Percentiles rank a stretch among this genome's conserved stretches.
These are phyloP conservation scores for Piscicola geometra DNA, from an alignment of 2,888 invertebrate genomes.

Conservation along the genomic window DNA sequence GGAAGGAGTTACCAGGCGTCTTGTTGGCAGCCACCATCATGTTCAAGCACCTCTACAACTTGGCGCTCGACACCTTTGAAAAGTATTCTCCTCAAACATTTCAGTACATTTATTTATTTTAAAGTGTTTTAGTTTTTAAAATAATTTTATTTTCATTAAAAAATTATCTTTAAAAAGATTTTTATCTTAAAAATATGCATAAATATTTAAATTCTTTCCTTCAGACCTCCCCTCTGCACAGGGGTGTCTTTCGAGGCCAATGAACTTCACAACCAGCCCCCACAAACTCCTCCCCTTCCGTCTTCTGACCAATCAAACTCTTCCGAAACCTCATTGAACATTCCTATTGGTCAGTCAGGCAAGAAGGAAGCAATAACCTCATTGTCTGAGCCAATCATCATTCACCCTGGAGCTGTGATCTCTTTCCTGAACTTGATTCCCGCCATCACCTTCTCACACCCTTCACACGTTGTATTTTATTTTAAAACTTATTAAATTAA, in stretches of 20 bases:
- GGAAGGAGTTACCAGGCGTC: constrained; percentile 67
- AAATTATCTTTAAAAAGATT: too few relatives aligned
- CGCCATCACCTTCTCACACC: constrained; percentile 46
- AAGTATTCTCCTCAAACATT: constrained; percentile 59
- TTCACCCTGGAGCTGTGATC: constrained; percentile 81
- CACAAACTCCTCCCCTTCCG: too few relatives aligned
- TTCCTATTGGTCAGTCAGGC: neutral
- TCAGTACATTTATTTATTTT: too few relatives aligned
- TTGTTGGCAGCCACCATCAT: constrained; percentile 79
- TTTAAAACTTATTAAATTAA: too few relatives aligned
- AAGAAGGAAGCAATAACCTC: neutral
- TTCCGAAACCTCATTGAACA: too few relatives aligned
- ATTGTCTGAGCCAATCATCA: constrained; percentile 68
- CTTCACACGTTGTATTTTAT: constrained; percentile 44
- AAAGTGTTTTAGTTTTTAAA: too few relatives aligned
- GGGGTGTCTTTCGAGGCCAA: neutral
- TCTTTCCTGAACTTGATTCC: constrained; percentile 82
- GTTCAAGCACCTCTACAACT: constrained; percentile 83
- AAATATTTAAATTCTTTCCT: too few relatives aligned
- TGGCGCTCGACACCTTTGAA: constrained; percentile 90
- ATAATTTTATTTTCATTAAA: too few relatives aligned
- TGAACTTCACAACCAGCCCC: neutral
- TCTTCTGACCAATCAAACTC: too few relatives aligned
- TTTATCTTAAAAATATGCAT: too few relatives aligned
- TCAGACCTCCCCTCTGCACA: neutral